These are phyloP conservation scores for Xiphias gladius DNA, from an alignment of 2,113 vertebrate species.

Conservation along the genomic window DNA sequence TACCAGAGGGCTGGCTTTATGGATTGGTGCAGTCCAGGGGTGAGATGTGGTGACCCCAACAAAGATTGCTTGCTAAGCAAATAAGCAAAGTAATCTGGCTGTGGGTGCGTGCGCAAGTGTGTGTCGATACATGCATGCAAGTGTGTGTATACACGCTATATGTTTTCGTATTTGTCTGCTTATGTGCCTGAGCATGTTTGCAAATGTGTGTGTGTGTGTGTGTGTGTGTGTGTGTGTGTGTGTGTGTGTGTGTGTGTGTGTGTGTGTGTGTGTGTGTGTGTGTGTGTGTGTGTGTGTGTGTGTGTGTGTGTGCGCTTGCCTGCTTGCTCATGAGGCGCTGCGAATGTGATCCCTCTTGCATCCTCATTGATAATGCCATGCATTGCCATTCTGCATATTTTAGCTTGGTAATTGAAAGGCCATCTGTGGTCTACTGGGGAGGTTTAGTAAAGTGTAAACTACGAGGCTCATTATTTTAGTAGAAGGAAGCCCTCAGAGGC, in stretches of 20 bases:
- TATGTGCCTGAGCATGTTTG: constrained; percentile 19
- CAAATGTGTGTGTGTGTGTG: constrained; percentile 12
- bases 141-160: constrained; percentile 10
- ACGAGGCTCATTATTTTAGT: constrained; percentile 78
- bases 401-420: constrained; percentile 79
- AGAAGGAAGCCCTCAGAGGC: constrained; percentile 62
- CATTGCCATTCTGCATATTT: constrained; percentile 76
- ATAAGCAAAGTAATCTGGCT: constrained; percentile 71
- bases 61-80: constrained; percentile 76
- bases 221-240: constrained; percentile 13
- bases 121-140: not conserved
- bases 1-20: constrained; percentile 58
- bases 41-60: constrained; percentile 65
- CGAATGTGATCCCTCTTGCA: constrained; percentile 53
- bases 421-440: constrained; percentile 76
- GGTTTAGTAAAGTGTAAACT: constrained; percentile 79
- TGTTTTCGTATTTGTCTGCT: constrained; percentile 30
- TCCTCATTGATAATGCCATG: constrained; percentile 77
- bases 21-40: constrained; percentile 62
- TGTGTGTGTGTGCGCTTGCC: not conserved
- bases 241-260: constrained; percentile 16
- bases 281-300: not conserved
- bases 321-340: constrained; percentile 34
- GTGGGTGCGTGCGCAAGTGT: constrained; percentile 35
- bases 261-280: constrained; percentile 11